Percentiles rank a stretch among this genome's conserved stretches.
phyloP scores from a whole-genome alignment of 2,797 vertebrate genomes.

The Sciurus carolinensis region DNA sequence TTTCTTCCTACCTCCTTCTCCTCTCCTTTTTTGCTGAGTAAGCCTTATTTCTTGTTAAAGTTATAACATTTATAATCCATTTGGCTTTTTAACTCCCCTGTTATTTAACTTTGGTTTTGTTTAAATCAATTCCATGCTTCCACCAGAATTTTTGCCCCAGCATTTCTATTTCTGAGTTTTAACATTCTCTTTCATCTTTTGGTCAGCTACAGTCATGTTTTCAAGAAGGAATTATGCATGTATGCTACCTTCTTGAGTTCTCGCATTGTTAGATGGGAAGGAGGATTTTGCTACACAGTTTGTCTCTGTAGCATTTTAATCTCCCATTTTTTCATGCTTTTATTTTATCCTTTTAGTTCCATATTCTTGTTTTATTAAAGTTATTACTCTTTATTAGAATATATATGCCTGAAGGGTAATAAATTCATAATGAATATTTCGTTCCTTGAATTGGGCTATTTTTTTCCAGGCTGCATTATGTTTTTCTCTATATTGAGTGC shows the following conservation, averaged over 20 bases:
- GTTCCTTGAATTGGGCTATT: background rate
- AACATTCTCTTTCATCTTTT: background rate
- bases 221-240: background rate
- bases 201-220: background rate
- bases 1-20: background rate
- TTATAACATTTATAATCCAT: background rate
- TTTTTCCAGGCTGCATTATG: background rate
- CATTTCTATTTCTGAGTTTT: background rate
- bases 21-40: background rate
- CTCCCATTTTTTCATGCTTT: background rate
- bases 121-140: background rate
- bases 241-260: background rate
- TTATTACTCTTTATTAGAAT: background rate
- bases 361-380: slow-evolving; percentile 20
- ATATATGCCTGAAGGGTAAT: background rate
- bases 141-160: background rate
- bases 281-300: background rate
- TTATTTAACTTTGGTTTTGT: background rate
- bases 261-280: background rate
- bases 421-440: background rate
- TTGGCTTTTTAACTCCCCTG: background rate
- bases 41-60: slow-evolving; percentile 1
- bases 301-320: background rate
- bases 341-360: slow-evolving; percentile 54
- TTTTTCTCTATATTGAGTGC: background rate